Evolutionary conservation across 2,113 vertebrate genomes (phyloP).

Genomic region (Gnathonemus longibarbis): DNA sequence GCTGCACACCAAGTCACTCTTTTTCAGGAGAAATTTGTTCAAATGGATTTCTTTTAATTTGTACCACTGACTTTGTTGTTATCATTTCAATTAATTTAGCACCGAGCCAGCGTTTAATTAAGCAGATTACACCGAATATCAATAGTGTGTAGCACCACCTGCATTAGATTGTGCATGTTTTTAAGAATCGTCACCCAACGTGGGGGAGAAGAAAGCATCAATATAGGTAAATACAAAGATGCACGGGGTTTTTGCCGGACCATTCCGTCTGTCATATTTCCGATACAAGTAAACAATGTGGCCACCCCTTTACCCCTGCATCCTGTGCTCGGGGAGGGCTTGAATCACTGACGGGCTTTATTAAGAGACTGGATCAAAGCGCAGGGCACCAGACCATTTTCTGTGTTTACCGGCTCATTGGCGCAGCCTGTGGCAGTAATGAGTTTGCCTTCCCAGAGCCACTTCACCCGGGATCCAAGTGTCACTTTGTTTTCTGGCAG

Average conservation of each 20-base stretch:
- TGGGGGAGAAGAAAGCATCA: background rate
- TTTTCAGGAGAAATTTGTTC: background rate
- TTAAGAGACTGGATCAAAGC: conserved; percentile 8
- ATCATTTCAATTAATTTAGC: conserved; percentile 13
- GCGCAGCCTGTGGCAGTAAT: background rate
- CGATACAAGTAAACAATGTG: background rate
- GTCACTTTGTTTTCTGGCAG: background rate
- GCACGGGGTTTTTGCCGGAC: background rate
- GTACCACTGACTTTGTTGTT: conserved; percentile 1
- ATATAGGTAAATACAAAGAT: background rate
- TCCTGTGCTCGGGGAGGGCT: background rate
- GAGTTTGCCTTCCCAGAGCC: background rate
- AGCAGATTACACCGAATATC: conserved; percentile 4
- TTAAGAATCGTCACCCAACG: background rate
- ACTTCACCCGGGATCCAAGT: background rate
- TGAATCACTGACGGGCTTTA: conserved; percentile 13
- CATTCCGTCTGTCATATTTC: background rate
- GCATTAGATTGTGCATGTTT: background rate
- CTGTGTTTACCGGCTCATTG: background rate
- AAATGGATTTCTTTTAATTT: conserved; percentile 11
- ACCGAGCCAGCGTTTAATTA: background rate
- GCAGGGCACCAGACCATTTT: background rate
- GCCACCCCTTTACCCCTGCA: background rate
- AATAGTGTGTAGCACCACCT: background rate
- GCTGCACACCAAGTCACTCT: background rate